These are phyloP conservation scores for Ceratoteleas bidentatus DNA, from an alignment of 1,140 invertebrate genomes.

Conservation along the genomic window DNA sequence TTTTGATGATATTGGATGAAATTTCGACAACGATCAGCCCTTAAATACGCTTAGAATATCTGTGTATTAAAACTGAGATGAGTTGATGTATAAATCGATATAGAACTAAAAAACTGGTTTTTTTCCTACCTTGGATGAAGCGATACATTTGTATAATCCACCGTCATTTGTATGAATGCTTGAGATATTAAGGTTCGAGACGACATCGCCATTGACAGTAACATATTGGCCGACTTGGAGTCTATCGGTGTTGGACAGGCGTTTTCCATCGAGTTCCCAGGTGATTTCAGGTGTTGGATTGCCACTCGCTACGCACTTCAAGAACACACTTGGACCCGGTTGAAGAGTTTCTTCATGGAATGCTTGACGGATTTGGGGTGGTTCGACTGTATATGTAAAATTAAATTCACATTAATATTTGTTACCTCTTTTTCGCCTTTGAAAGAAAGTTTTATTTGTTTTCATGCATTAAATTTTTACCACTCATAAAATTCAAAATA, in stretches of 20 bases:
- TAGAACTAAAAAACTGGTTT: too few species aligned
- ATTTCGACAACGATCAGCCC: too few species aligned
- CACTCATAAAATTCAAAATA: too few species aligned
- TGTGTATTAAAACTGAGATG: too few species aligned
- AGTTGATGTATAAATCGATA: too few species aligned
- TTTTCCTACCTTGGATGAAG: constrained; percentile 94
- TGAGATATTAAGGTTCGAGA: constrained; percentile 96
- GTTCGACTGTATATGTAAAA: constrained; percentile 87
- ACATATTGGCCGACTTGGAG: constrained; percentile 93
- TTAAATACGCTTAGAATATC: too few species aligned
- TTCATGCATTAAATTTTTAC: too few species aligned
- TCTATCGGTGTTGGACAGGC: constrained; percentile 89
- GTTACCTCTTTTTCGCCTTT: too few species aligned
- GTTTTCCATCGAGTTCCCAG: constrained; percentile 95
- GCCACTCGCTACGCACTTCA: constrained; percentile 91
- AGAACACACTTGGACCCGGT: constrained; percentile 91
- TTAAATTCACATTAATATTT: not conserved
- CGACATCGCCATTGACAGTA: constrained; percentile 93
- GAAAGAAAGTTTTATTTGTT: too few species aligned
- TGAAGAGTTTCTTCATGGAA: constrained; percentile 93
- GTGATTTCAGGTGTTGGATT: constrained; percentile 97
- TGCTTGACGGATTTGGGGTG: constrained; percentile 91
- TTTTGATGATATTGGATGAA: too few species aligned
- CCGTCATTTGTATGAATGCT: constrained; percentile 96
- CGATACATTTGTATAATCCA: constrained; percentile 95